Percentiles rank a stretch among this genome's conserved stretches.
Conservation (phyloP, 1,140 invertebrate species). For the Drosophila equinoxialis region DNA sequence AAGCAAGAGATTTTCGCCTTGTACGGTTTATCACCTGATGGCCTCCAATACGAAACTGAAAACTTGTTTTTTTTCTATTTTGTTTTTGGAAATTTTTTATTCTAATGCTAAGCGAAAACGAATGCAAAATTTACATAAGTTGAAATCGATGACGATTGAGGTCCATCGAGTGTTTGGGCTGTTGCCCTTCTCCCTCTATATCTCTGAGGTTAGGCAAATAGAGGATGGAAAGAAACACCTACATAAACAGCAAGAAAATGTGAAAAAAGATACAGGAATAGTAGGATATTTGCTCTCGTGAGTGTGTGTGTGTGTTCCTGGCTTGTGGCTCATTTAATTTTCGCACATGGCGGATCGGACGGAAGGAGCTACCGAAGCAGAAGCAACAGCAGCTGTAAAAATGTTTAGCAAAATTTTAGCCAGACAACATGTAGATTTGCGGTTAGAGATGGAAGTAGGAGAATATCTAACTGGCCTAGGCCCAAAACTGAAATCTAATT, state of each 20-base stretch:
- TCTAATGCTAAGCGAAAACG: slow-evolving; percentile 20
- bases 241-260: slow-evolving; percentile 54
- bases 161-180: not conserved
- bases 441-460: not conserved
- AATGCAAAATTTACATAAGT: slow-evolving; percentile 8
- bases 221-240: slow-evolving; percentile 61
- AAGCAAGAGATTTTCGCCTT: slow-evolving; percentile 28
- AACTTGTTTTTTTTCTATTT: slow-evolving; percentile 4
- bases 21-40: slow-evolving; percentile 12
- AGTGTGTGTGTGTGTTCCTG: slow-evolving; percentile 23
- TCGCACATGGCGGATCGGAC: slow-evolving; percentile 62
- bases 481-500: slow-evolving; percentile 54
- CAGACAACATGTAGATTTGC: not conserved
- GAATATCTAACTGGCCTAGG: slow-evolving; percentile 37
- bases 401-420: slow-evolving; percentile 45
- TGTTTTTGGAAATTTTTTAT: not conserved
- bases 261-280: not conserved
- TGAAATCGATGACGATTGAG: slow-evolving; percentile 9
- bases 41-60: slow-evolving; percentile 14
- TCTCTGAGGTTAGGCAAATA: slow-evolving; percentile 62
- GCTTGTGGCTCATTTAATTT: slow-evolving; percentile 78
- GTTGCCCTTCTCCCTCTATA: not conserved
- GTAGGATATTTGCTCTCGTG: slow-evolving; percentile 27
- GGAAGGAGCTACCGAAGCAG: not conserved
- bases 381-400: slow-evolving; percentile 28